Conservation (phyloP, 1,140 invertebrate species). For the Anastrepha obliqua region DNA sequence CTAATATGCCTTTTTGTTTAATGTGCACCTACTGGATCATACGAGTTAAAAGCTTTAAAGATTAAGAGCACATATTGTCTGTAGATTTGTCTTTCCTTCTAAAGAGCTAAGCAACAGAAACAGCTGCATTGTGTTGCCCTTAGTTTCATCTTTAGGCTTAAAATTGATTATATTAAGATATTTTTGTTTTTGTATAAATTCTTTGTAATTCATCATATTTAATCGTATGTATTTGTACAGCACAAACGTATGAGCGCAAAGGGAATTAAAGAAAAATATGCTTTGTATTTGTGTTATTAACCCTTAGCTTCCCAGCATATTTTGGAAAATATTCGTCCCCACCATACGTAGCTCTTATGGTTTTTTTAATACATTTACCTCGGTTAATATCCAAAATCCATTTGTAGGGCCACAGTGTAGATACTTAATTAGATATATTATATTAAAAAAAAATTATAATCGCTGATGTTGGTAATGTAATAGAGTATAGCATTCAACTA, state of each 20-base stretch:
- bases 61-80: slow-evolving; percentile 44
- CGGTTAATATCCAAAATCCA: no score
- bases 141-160: neutral
- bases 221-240: neutral
- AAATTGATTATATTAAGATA: slow-evolving; percentile 31
- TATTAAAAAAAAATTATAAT: no score
- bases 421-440: no score
- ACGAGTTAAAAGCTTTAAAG: slow-evolving; percentile 47
- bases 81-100: neutral
- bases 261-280: no score
- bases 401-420: no score
- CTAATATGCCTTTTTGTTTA: neutral
- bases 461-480: no score
- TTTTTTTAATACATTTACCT: no score
- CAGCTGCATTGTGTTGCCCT: neutral
- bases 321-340: no score
- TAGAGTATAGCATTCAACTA: no score
- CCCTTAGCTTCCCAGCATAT: no score
- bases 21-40: neutral
- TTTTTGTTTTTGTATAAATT: slow-evolving; percentile 4
- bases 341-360: no score
- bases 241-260: neutral
- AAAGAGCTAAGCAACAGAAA: neutral
- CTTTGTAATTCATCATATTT: slow-evolving; percentile 27
- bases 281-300: no score